Evolutionary conservation across 2,113 vertebrate genomes (phyloP), one percentile per base, ranked within the genome.

Genomic region (Chlorodrepanis virens): DNA sequence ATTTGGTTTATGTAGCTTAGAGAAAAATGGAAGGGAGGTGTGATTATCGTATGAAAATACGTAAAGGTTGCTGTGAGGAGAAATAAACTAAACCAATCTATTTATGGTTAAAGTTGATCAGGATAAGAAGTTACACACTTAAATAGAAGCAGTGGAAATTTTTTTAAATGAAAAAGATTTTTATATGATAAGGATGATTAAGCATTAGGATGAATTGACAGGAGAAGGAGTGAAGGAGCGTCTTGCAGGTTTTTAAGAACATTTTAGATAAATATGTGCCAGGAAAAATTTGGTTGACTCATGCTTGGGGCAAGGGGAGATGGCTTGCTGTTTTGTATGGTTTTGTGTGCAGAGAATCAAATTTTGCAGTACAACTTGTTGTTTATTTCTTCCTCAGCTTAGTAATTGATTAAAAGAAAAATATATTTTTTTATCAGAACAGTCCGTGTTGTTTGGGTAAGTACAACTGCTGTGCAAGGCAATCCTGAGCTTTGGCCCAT

Each of bases 351-450:
- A 0, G 50, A 68, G 33, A 83, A 86, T 84, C 45, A 68, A 81
- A 60, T 82, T 76, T 89, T 89, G 59, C 49, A n/a, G 39, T 80
- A 23, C 64, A 90, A 39, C 40, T 69, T 84, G 50, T 86, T 70
- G 17, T 67, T 90, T 95, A 35, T 95, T 96, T 91, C 40, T 78
- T 72, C 56, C 59, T 96, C 78, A 93, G 57, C 27, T 59, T 83
- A 96, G 60, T 82, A 75, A 81, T n/a, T 86, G 56, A 31, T 42
- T 83, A 60, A 93, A 85, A 85, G 21, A 52, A 76, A 79, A 29
- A 7, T 3, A 2, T 61, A 1, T 6, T 20, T 67, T 79, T 86
- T 77, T 59, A 37, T 71, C 56, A 68, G 72, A 81, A 29, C 59
- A 52, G 4, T 54, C 68, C 11, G 0, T 88, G 53, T 50, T 82